Base-by-base conservation (phyloP, 2,888 invertebrate genomes). In the Idaea straminata region DNA sequence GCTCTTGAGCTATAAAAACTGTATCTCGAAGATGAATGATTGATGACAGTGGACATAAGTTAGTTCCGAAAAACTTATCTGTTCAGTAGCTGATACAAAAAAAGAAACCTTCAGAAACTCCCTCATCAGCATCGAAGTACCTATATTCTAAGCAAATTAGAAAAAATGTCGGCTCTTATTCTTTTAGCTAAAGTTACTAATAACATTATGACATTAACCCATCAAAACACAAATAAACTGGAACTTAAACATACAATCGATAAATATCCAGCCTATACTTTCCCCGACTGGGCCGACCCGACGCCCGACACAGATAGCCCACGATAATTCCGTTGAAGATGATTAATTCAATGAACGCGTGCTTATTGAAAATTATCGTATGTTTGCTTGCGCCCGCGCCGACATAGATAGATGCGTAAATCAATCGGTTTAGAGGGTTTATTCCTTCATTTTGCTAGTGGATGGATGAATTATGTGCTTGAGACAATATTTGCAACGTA, bases 291-390 rank as follows among this genome's bases (percentile, higher is more conserved):
- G 25, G 25, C 3, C 25, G 25, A 25, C 25, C 25, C 25, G 25
- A 25, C 59, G 47, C 67, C 61, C 77, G 80, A 78, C 78, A 77
- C 72, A 71, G 79, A 83, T 80, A 77, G 75, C 75, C 76, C 69
- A 67, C 65, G 82, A 82, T 82, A 81, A 79, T 82, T 77, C 79
- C 61, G 15, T 62, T 60, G 69, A 74, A 74, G 75, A 76, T 81
- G 79, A 81, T 77, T 81, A 77, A 78, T 80, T 76, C 74, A 77
- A 79, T 81, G 65, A 71, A 78, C 76, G 79, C 77, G 80, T 78
- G 78, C 75, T 78, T 77, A 81, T 81, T 82, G 79, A 79, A 81
- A 82, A 83, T 82, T 77, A 82, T 79, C 77, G 73, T 76, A 69
- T 77, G 76, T 76, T 76, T 70, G 74, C 70, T 72, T 71, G 72